phyloP scores from a whole-genome alignment of 2,797 vertebrate species.

The Argya squamiceps region DNA sequence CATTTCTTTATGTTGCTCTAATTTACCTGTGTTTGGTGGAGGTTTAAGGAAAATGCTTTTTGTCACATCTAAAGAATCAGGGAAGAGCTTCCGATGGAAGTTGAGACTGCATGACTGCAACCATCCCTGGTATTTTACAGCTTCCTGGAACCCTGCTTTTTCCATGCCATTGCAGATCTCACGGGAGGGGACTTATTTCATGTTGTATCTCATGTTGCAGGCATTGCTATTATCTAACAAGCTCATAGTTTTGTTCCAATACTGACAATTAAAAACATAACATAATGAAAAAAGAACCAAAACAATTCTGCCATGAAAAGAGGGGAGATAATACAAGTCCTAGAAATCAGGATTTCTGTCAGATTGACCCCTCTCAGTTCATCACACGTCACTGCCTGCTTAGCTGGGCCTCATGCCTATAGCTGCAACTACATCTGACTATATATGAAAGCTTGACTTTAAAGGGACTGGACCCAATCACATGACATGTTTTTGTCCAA shows the following conservation, averaged over 20 bases:
- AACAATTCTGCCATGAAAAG: neutral
- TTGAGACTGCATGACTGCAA: neutral
- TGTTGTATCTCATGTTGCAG: neutral
- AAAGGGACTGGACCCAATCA: constrained; percentile 68
- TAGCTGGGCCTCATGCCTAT: neutral
- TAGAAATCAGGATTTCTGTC: neutral
- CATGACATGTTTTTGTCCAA: constrained; percentile 75
- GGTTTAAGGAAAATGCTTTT: neutral
- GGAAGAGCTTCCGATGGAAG: neutral
- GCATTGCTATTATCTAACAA: neutral
- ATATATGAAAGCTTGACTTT: constrained; percentile 53
- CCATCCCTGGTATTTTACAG: neutral
- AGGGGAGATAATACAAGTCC: neutral
- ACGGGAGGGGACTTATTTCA: neutral
- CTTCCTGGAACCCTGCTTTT: neutral
- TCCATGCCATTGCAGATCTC: neutral
- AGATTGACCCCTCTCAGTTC: constrained; percentile 14
- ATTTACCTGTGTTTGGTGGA: neutral
- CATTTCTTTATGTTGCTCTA: neutral
- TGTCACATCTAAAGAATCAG: neutral
- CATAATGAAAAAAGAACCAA: neutral
- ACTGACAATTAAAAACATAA: neutral
- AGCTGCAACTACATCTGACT: constrained; percentile 20
- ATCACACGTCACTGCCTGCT: constrained; percentile 9
- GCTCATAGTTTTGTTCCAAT: neutral